These are phyloP conservation scores for Caenorhabditis parvicauda DNA, from an alignment of 2,888 invertebrate species.

Conservation along the genomic window DNA sequence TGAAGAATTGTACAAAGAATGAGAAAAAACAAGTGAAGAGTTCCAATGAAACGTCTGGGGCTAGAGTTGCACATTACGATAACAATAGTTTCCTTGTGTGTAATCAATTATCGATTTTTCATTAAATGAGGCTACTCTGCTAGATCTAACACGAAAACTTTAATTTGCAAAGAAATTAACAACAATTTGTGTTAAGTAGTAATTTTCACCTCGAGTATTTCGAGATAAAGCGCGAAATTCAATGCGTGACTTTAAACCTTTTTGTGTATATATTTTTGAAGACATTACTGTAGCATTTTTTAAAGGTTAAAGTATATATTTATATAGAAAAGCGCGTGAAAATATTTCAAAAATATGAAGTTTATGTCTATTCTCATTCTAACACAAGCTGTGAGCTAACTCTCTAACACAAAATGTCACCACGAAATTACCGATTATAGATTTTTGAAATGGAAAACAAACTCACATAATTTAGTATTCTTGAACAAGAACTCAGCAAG, in stretches of 20 bases:
- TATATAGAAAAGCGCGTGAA: too few species aligned
- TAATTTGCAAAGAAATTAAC: too few species aligned
- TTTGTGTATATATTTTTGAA: too few species aligned
- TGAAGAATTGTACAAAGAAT: conserved; percentile 9
- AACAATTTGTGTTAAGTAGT: too few species aligned
- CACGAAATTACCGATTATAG: background rate
- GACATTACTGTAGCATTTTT: too few species aligned
- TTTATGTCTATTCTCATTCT: background rate
- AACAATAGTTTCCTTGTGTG: background rate
- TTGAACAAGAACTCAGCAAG: conserved; percentile 15
- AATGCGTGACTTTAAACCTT: too few species aligned
- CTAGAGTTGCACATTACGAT: background rate
- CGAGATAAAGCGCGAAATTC: too few species aligned
- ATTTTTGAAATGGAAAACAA: background rate
- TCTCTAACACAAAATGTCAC: background rate
- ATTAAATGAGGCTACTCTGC: conserved; percentile 2
- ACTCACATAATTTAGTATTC: conserved; percentile 16
- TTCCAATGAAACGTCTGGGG: background rate
- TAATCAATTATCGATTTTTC: background rate
- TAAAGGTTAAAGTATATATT: too few species aligned
- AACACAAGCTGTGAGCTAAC: background rate
- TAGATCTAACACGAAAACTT: conserved; percentile 3
- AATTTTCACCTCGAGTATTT: too few species aligned
- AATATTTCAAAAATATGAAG: too few species aligned
- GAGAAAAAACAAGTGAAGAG: background rate